Conservation (phyloP, 1,140 invertebrate species). For the Cydia amplana region DNA sequence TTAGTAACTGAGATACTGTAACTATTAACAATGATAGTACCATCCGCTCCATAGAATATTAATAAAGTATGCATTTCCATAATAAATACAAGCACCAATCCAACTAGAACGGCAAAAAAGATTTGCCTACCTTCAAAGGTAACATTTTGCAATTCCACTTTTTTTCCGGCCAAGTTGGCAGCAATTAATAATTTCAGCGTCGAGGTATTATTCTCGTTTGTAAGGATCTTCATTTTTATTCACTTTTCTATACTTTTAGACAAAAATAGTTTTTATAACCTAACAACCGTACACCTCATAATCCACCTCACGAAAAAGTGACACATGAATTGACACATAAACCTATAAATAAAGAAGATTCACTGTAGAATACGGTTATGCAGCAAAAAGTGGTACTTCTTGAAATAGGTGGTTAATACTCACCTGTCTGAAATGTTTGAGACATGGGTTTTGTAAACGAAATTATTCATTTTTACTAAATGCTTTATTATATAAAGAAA, state of each 20-base stretch:
- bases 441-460: too few relatives aligned
- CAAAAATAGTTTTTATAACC: slow-evolving; percentile 35
- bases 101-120: slow-evolving; percentile 31
- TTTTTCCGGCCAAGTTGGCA: slow-evolving; percentile 81
- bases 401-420: slow-evolving; percentile 1
- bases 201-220: slow-evolving; percentile 86
- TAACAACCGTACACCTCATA: slow-evolving; percentile 46
- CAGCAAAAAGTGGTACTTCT: neutral
- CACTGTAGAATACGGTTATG: neutral
- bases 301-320: slow-evolving; percentile 30
- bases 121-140: slow-evolving; percentile 80
- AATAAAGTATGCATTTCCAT: neutral
- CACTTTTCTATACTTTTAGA: slow-evolving; percentile 35
- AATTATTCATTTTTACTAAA: too few relatives aligned
- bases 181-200: slow-evolving; percentile 85
- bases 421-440: neutral
- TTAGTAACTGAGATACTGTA: neutral
- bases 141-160: slow-evolving; percentile 78
- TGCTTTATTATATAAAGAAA: too few relatives aligned
- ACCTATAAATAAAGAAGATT: neutral
- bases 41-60: neutral
- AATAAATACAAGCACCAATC: neutral
- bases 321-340: slow-evolving; percentile 3
- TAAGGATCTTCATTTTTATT: slow-evolving; percentile 82
- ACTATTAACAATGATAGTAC: neutral